Conservation (phyloP, 2,797 vertebrate species). For the Myotis daubentonii region DNA sequence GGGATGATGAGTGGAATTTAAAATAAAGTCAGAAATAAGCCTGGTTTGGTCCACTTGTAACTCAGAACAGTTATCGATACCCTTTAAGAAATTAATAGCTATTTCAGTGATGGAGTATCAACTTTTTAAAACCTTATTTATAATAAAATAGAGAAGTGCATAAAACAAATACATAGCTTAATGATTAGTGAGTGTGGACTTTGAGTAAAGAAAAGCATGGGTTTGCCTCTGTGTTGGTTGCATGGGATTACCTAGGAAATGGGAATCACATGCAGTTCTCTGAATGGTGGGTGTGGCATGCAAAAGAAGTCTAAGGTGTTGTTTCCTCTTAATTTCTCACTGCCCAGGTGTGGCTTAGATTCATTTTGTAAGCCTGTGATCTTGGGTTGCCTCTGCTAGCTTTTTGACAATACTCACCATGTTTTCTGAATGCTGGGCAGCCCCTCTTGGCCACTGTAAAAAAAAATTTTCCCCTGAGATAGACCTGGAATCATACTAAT, state of each 20-base stretch:
- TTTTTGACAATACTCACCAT: neutral
- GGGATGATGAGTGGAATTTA: neutral
- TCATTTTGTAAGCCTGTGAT: neutral
- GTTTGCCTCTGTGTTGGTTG: neutral
- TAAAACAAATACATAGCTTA: neutral
- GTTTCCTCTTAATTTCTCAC: neutral
- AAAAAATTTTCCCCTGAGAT: neutral
- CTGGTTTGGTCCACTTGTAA: neutral
- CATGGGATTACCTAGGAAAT: neutral
- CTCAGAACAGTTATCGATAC: neutral
- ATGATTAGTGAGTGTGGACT: neutral
- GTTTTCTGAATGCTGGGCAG: neutral
- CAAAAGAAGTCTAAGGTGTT: neutral
- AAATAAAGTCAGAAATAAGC: constrained; percentile 21
- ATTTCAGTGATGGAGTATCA: neutral
- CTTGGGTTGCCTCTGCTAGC: neutral
- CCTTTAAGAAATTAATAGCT: neutral
- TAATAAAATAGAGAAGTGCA: neutral
- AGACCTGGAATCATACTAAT: neutral
- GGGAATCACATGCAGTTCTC: neutral
- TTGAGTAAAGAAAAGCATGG: neutral
- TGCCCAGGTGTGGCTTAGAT: neutral
- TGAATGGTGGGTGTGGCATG: neutral
- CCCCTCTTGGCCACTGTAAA: neutral
- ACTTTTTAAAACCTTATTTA: neutral